Evolutionary conservation across 2,113 vertebrate genomes (phyloP).

Genomic region (Plotosus lineatus): DNA sequence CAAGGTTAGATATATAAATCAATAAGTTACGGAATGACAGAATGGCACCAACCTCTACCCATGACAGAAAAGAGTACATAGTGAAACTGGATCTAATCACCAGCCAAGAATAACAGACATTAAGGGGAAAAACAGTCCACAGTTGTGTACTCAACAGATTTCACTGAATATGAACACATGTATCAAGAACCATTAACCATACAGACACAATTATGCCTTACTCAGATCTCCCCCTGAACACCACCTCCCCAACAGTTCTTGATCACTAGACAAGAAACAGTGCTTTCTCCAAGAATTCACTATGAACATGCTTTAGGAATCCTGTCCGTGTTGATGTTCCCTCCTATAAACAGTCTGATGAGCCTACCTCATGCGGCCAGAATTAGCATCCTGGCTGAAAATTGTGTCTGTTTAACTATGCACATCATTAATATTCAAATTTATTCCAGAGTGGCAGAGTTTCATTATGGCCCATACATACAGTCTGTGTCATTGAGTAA

Average conservation of each 20-base stretch:
- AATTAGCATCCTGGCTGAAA: conserved; percentile 49
- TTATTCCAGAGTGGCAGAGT: conserved; percentile 19
- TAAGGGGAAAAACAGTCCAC: conserved; percentile 23
- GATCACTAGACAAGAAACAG: conserved; percentile 33
- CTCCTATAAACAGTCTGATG: conserved; percentile 53
- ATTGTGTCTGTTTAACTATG: conserved; percentile 18
- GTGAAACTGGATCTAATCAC: conserved; percentile 21
- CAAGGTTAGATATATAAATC: conserved; percentile 37
- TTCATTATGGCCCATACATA: conserved; percentile 21
- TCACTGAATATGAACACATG: conserved; percentile 10
- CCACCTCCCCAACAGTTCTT: too few relatives aligned
- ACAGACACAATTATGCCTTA: conserved; percentile 2
- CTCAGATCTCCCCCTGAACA: background rate
- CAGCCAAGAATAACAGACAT: conserved; percentile 25
- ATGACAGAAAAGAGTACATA: conserved; percentile 23
- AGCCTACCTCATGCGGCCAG: conserved; percentile 54
- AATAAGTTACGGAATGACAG: conserved; percentile 41
- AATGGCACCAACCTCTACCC: background rate
- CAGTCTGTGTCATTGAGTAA: conserved; percentile 18
- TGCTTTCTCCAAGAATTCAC: conserved; percentile 52
- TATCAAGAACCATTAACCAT: conserved; percentile 25
- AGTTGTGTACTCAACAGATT: conserved; percentile 31
- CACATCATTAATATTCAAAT: conserved; percentile 38
- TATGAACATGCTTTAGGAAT: conserved; percentile 15
- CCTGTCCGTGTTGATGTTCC: conserved; percentile 53